phyloP scores from a whole-genome alignment of 2,888 invertebrate species.

The Ernsta delagoae region DNA sequence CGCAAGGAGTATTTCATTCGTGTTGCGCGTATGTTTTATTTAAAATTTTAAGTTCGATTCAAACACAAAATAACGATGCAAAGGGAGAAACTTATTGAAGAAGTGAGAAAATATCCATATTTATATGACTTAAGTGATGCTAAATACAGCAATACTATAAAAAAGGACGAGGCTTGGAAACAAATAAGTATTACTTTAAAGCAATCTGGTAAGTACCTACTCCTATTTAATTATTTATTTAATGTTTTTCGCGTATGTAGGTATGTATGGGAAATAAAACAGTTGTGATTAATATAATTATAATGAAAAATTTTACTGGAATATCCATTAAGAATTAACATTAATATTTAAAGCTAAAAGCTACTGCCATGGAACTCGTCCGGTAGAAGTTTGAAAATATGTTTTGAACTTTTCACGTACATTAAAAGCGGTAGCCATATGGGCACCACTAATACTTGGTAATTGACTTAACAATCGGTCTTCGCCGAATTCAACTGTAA shows the following conservation, averaged over 20 bases:
- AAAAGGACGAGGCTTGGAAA: conserved; percentile 43
- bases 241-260: conserved; percentile 5
- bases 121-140: conserved; percentile 43
- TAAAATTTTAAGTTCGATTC: conserved; percentile 4
- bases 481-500: conserved; percentile 9
- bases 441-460: conserved; percentile 2
- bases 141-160: conserved; percentile 40
- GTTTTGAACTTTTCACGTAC: conserved; percentile 13
- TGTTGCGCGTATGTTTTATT: conserved; percentile 4
- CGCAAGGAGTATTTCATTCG: not conserved
- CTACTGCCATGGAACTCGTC: conserved; percentile 12
- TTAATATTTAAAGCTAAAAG: conserved; percentile 14
- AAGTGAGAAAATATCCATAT: conserved; percentile 46
- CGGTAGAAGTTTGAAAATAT: conserved; percentile 13
- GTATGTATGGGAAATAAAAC: conserved; percentile 7
- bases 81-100: conserved; percentile 44
- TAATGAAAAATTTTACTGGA: conserved; percentile 1
- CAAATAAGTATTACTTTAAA: conserved; percentile 42
- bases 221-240: conserved; percentile 8
- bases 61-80: conserved; percentile 32
- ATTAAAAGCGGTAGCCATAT: conserved; percentile 4
- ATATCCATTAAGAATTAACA: conserved; percentile 2
- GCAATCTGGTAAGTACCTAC: conserved; percentile 22
- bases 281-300: conserved; percentile 4
- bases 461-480: conserved; percentile 1